Evolutionary conservation across 2,113 vertebrate genomes (phyloP).

Genomic region (Quiscalus mexicanus): DNA sequence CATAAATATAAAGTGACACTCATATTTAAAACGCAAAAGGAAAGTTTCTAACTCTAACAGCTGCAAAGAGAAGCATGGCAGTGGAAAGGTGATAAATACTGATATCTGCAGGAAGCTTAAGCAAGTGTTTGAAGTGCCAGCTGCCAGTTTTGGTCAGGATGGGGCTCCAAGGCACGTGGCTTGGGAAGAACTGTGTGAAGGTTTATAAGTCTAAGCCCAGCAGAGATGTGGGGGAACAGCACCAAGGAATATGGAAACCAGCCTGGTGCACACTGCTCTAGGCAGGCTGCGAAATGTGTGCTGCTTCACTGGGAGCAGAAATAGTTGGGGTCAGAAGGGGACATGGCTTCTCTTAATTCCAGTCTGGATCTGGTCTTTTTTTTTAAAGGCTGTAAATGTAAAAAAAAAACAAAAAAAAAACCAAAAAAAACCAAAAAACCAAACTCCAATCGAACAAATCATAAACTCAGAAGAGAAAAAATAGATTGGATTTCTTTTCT

Average conservation of each 20-base stretch:
- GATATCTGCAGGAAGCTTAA: not conserved
- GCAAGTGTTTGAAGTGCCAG: not conserved
- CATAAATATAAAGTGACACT: not conserved
- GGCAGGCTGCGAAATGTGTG: not conserved
- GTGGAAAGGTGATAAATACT: not conserved
- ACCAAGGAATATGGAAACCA: not conserved
- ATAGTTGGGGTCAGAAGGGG: not conserved
- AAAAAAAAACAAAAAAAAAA: not conserved
- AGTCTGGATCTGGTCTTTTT: not conserved
- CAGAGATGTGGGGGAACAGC: not conserved
- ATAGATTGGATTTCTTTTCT: not conserved
- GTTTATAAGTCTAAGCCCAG: not conserved
- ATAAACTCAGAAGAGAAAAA: not conserved
- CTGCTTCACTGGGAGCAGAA: not conserved
- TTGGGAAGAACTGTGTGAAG: not conserved
- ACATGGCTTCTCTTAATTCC: not conserved
- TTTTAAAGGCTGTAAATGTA: not conserved
- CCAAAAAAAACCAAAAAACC: too few species aligned
- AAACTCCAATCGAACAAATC: accelerated
- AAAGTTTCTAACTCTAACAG: not conserved
- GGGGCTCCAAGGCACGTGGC: not conserved
- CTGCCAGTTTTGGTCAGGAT: not conserved
- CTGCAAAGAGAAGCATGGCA: not conserved
- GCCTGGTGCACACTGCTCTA: not conserved
- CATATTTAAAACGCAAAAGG: not conserved